Percentiles rank a stretch among this genome's conserved stretches.
Conservation (phyloP, 2,797 vertebrate species). For the Sorex maritimensis region DNA sequence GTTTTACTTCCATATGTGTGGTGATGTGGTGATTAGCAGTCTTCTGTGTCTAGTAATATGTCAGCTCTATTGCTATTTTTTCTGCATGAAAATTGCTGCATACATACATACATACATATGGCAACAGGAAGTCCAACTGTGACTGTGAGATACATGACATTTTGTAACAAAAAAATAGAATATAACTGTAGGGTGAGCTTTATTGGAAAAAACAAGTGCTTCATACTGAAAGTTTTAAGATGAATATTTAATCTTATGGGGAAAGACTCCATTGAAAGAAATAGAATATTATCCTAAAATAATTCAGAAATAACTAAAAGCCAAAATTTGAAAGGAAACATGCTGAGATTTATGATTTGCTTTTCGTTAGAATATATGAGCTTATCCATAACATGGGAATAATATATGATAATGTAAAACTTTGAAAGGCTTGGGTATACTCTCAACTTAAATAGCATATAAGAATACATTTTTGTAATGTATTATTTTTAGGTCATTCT, state of each 20-base stretch:
- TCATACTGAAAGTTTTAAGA: background rate
- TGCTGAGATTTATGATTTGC: background rate
- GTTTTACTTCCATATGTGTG: background rate
- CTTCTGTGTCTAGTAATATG: background rate
- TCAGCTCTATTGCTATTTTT: background rate
- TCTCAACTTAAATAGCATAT: background rate
- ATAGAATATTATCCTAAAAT: conserved; percentile 31
- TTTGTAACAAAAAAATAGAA: background rate
- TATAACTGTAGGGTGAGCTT: background rate
- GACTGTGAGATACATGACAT: background rate
- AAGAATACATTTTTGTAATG: background rate
- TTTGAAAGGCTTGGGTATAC: background rate
- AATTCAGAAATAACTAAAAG: background rate
- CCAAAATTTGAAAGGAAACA: conserved; percentile 10
- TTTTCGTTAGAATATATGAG: background rate
- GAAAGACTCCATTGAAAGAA: background rate
- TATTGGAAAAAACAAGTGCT: conserved; percentile 24
- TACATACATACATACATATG: background rate
- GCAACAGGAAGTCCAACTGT: background rate
- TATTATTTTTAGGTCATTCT: background rate
- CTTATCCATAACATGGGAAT: background rate
- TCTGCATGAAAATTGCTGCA: background rate
- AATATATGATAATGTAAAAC: background rate
- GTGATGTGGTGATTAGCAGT: background rate
- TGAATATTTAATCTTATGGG: background rate